Conservation (phyloP, 2,888 invertebrate species). For the Metellina segmentata region DNA sequence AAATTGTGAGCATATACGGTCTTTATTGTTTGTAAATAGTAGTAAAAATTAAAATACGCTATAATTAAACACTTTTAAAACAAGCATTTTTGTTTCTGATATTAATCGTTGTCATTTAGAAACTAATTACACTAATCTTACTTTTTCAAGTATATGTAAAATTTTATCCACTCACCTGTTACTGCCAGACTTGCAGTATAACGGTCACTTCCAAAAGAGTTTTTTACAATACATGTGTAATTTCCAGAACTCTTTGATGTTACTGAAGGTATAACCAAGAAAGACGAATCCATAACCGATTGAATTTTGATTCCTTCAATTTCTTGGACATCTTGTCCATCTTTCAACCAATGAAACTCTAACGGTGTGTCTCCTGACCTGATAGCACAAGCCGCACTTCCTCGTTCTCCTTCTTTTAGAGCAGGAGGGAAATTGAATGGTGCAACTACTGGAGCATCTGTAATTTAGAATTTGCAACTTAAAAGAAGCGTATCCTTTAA, state of each 20-base stretch:
- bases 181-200: constrained; percentile 67
- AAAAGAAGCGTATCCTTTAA: not conserved
- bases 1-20: too few relatives aligned
- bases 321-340: constrained; percentile 22
- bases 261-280: constrained; percentile 67
- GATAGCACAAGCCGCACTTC: constrained; percentile 75
- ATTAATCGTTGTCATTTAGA: too few relatives aligned
- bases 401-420: constrained; percentile 76
- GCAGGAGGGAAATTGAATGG: constrained; percentile 62
- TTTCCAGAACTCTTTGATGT: constrained; percentile 69
- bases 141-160: not conserved
- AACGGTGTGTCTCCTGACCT: constrained; percentile 77
- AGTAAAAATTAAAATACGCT: too few relatives aligned
- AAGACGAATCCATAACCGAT: constrained; percentile 57
- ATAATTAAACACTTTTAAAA: too few relatives aligned
- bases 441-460: constrained; percentile 36
- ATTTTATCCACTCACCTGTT: constrained; percentile 45
- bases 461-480: not conserved
- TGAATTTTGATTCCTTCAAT: constrained; percentile 39
- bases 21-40: too few relatives aligned
- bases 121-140: too few relatives aligned
- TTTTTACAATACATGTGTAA: constrained; percentile 77
- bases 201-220: constrained; percentile 67
- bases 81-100: too few relatives aligned
- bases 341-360: constrained; percentile 77